Evolutionary conservation across 1,140 invertebrate genomes (phyloP).

Genomic region (Drosophila littoralis): DNA sequence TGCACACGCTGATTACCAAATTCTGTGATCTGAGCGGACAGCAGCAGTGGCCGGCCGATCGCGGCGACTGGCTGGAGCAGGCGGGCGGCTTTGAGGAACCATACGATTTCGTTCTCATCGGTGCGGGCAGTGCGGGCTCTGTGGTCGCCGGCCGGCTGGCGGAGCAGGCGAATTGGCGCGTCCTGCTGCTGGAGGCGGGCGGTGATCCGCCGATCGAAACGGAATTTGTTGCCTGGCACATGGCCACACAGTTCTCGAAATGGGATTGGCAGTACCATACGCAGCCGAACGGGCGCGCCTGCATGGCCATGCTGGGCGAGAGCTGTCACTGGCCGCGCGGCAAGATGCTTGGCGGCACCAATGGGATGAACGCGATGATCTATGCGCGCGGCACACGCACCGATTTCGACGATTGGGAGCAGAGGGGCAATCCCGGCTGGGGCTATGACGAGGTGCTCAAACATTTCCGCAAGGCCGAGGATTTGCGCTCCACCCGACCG

Average conservation of each 20-base stretch:
- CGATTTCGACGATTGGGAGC: slow-evolving; percentile 89
- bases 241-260: slow-evolving; percentile 77
- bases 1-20: slow-evolving; percentile 85
- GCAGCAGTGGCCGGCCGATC: slow-evolving; percentile 86
- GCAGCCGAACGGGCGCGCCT: slow-evolving; percentile 77
- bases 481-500: slow-evolving; percentile 85
- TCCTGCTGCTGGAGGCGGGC: slow-evolving; percentile 86
- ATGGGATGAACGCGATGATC: slow-evolving; percentile 90
- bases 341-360: slow-evolving; percentile 89
- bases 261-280: slow-evolving; percentile 84
- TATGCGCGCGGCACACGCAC: slow-evolving; percentile 89
- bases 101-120: slow-evolving; percentile 86
- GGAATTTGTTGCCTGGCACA: slow-evolving; percentile 81
- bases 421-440: slow-evolving; percentile 87
- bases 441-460: slow-evolving; percentile 88
- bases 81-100: slow-evolving; percentile 49
- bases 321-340: slow-evolving; percentile 87
- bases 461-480: slow-evolving; percentile 89
- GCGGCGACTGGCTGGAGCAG: slow-evolving; percentile 85
- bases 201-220: slow-evolving; percentile 76
- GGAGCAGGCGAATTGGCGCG: slow-evolving; percentile 70
- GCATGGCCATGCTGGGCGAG: slow-evolving; percentile 83
- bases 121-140: slow-evolving; percentile 87
- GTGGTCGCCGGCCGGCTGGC: slow-evolving; percentile 84
- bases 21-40: slow-evolving; percentile 86